A percentile compares a stretch with the other conserved stretches of the same genome.
Evolutionary conservation across 2,113 vertebrate species (phyloP).

Genomic region (Suricata suricatta): DNA sequence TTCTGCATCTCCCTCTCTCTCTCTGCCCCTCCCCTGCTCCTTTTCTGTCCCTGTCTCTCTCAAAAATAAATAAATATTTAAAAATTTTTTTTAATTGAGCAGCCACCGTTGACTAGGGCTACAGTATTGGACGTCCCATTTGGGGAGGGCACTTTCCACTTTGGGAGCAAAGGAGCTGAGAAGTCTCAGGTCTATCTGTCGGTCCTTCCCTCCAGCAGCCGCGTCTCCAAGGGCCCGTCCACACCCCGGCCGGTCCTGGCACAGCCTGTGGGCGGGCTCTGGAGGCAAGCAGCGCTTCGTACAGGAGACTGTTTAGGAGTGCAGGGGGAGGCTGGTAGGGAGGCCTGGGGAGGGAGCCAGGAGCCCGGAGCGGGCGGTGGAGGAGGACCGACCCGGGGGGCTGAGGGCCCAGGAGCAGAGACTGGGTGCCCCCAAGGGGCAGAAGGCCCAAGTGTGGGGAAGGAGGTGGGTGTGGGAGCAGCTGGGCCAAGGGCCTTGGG

Average conservation of each 20-base stretch:
- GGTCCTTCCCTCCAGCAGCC: not conserved
- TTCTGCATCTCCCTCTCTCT: no score
- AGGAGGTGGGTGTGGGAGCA: not conserved
- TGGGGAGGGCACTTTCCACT: not conserved
- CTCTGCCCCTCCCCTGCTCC: no score
- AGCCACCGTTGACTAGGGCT: not conserved
- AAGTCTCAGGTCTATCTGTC: not conserved
- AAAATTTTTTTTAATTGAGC: not conserved
- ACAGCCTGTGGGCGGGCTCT: rapidly evolving
- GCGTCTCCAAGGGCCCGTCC: not conserved
- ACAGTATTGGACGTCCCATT: rapidly evolving
- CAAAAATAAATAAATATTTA: no score
- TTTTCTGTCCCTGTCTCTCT: no score
- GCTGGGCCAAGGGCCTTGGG: not conserved
- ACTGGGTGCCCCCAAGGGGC: rapidly evolving
- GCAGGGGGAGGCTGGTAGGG: rapidly evolving
- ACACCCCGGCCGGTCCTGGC: not conserved
- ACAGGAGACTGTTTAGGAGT: no score
- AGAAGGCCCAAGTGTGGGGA: not conserved
- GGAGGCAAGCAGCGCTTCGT: not conserved
- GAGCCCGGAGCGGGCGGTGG: no score
- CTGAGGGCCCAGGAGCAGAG: not conserved
- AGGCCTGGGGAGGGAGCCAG: not conserved
- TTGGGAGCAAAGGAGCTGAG: not conserved
- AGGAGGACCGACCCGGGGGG: no score